Conservation (phyloP, 1,140 invertebrate genomes). For the Condylostylus longicornis region DNA sequence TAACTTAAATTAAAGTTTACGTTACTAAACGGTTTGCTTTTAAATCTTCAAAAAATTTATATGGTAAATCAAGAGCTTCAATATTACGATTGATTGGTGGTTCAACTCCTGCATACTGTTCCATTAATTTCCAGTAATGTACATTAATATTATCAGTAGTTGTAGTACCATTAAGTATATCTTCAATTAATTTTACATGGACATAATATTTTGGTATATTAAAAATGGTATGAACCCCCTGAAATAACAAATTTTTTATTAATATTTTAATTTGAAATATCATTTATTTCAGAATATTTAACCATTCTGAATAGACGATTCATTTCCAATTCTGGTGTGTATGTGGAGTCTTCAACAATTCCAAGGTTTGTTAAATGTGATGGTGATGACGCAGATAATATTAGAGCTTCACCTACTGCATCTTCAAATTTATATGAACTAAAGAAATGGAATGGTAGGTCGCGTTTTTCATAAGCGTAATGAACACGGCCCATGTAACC, state of each 20-base stretch:
- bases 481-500: conserved; percentile 1
- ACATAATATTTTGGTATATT: conserved; percentile 3
- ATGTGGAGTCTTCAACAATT: conserved; percentile 22
- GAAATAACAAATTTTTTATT: background rate
- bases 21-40: background rate
- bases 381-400: conserved; percentile 2
- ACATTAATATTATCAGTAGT: background rate
- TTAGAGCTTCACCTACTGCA: conserved; percentile 3
- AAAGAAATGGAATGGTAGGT: conserved; percentile 2
- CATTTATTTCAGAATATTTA: background rate
- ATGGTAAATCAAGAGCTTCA: background rate
- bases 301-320: conserved; percentile 32
- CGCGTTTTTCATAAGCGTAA: conserved; percentile 2
- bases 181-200: background rate
- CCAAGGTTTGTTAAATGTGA: conserved; percentile 26
- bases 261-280: background rate
- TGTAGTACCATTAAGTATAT: background rate
- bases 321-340: conserved; percentile 32
- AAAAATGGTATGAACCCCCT: conserved; percentile 4
- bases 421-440: conserved; percentile 1
- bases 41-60: conserved; percentile 2
- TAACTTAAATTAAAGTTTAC: background rate
- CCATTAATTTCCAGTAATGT: conserved; percentile 5
- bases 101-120: conserved; percentile 1
- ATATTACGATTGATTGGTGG: conserved; percentile 1